Percentiles rank a stretch among this genome's conserved stretches.
Evolutionary conservation across 2,113 vertebrate genomes (phyloP).

Genomic region (Siniperca knerii): DNA sequence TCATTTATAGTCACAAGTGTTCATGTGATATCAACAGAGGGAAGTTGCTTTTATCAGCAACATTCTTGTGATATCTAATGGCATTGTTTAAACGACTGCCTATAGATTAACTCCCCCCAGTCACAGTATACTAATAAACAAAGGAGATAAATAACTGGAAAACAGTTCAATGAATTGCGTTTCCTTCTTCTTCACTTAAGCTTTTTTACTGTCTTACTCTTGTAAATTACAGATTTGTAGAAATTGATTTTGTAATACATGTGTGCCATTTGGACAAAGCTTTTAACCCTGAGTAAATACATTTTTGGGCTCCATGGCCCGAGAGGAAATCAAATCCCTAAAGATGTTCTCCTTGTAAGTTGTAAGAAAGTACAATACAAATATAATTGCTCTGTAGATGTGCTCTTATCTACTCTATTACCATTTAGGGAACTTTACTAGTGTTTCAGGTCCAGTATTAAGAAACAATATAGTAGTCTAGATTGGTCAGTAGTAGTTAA

Average conservation of each 20-base stretch:
- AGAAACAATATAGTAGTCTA: not conserved
- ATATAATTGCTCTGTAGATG: not conserved
- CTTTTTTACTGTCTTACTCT: not conserved
- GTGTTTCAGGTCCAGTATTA: not conserved
- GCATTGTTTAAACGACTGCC: slow-evolving; percentile 10
- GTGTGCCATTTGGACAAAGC: not conserved
- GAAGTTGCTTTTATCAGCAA: not conserved
- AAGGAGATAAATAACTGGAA: not conserved
- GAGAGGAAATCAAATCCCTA: not conserved
- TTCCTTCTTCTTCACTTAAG: not conserved
- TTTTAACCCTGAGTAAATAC: not conserved
- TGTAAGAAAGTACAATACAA: not conserved
- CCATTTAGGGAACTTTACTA: not conserved
- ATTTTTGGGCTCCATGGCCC: not conserved
- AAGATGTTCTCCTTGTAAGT: not conserved
- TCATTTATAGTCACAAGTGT: not conserved
- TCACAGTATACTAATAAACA: not conserved
- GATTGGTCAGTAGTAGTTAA: not conserved
- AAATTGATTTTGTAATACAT: not conserved
- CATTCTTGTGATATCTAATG: slow-evolving; percentile 11
- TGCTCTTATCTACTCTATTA: not conserved
- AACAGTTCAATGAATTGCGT: not conserved
- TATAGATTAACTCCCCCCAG: not conserved
- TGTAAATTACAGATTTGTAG: not conserved
- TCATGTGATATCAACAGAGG: not conserved